Base-by-base conservation (phyloP, 2,797 vertebrate genomes). In the Mormyrus hasselquistii region DNA sequence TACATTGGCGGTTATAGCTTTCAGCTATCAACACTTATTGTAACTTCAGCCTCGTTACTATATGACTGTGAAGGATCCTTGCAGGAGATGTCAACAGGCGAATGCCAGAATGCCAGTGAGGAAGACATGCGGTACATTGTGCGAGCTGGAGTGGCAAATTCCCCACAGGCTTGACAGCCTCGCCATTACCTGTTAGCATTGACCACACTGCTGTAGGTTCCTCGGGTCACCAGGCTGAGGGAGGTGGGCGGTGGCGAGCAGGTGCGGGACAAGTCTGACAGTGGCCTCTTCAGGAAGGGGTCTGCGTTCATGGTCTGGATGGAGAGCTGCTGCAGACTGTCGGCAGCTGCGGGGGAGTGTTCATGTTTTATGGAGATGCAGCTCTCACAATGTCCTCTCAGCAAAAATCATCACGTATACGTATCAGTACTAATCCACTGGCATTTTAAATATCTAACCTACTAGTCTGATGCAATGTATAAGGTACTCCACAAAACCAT, bases 161-260 rank as follows among this genome's bases (percentile, higher is more conserved):
- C n/a, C 53, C n/a, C 57, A 2, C 57, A 9, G 57, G n/a, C 49
- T 86, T 1, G n/a, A 22, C 4, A n/a, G 19, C 47, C 50, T 10
- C 44, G 55, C 4, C 2, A n/a, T 14, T 69, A 91, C 91, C 90
- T 90, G 87, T 38, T 76, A 8, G 90, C 73, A 50, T 65, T 88
- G 87, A 88, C 62, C 0, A 98, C 95, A 50, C 97, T 98, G 96
- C 98, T 99, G 94, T 99, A 99, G 91, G 95, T 96, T 91, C 96
- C 95, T n/a, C 97, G 94, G 50, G 95, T 88, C 5, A 95, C 92
- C 65, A 96, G 94, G 0, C 89, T 93, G 90, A 97, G 96, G 0
- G 97, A 95, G n/a, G 96, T 90, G 0, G 96, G 95, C 0, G 98
- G 97, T 6, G 98, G 97, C 22, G 98, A 97, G 2, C 96, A 96